Evolutionary conservation across 1,140 invertebrate species (phyloP), one percentile per base, ranked within the genome.

Genomic region (Mycetomoellerius zeteki): DNA sequence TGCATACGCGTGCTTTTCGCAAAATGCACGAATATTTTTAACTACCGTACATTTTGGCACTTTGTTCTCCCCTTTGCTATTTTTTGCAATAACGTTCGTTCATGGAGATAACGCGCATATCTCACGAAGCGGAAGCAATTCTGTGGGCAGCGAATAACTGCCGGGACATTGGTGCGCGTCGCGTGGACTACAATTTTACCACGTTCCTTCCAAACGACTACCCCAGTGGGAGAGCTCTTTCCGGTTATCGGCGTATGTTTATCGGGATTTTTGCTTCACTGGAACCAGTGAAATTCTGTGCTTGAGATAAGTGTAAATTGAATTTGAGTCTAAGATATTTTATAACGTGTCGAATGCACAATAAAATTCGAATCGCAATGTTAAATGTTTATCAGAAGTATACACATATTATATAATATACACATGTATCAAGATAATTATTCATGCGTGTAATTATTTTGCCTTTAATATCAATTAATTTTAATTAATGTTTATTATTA

Each of bases 91-190:
- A 75, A n/a, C 56, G 54, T 75, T 37, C 43, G 43, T 56, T 84
- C 54, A 56, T 58, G 54, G 37, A 84, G 80, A 84, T 84, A 84
- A 84, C 80, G 54, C 37, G 80, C 54, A 33, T 81, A 84, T 75
- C 54, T 84, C 69, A 50, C 43, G 54, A n/a, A 73, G 69, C 80
- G 80, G 69, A 84, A 84, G 69, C 69, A 75, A 73, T 84, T 75
- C 43, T 56, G 37, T 54, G 67, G 52, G 24, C 67, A 75, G 14
- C 69, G 37, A 84, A 75, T 84, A 75, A 84, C 69, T 50, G 69
- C 27, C 56, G 37, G 37, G 54, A 58, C 21, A 33, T 30, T 33
- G 52, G 24, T 33, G 14, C 27, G 21, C 67, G 65, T 43, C 21
- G 78, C 78, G 54, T n/a, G 54, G 21, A 47, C 69, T 69, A 75